Evolutionary conservation across 2,113 vertebrate genomes (phyloP).

Genomic region (Xiphorhynchus elegans): DNA sequence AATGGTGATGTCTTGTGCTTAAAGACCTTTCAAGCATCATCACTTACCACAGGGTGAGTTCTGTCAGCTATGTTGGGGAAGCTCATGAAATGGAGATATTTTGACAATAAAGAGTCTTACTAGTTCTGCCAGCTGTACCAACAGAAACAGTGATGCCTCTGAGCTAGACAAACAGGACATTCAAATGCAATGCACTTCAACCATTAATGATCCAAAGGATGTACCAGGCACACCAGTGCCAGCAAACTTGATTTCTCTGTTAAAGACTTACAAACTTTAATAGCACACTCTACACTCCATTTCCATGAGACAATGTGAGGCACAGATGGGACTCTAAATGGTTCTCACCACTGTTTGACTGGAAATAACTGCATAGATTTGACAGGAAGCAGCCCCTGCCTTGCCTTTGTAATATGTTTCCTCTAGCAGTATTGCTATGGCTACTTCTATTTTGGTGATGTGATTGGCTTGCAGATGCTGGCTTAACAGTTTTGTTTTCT

Average conservation of each 20-base stretch:
- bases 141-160: not conserved
- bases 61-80: not conserved
- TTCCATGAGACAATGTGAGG: not conserved
- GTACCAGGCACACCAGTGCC: not conserved
- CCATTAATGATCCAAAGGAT: not conserved
- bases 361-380: not conserved
- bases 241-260: not conserved
- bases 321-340: not conserved
- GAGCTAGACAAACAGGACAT: not conserved
- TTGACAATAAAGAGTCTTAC: not conserved
- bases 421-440: not conserved
- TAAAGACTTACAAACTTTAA: not conserved
- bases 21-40: not conserved
- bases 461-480: not conserved
- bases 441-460: constrained; percentile 6
- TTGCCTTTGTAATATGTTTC: not conserved
- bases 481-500: not conserved
- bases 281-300: not conserved
- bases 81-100: not conserved
- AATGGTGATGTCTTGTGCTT: not conserved
- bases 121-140: not conserved
- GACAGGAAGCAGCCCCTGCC: not conserved
- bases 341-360: not conserved
- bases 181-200: not conserved
- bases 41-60: not conserved